Evolutionary conservation across 2,113 vertebrate species (phyloP).

Genomic region (Chloropsis hardwickii): DNA sequence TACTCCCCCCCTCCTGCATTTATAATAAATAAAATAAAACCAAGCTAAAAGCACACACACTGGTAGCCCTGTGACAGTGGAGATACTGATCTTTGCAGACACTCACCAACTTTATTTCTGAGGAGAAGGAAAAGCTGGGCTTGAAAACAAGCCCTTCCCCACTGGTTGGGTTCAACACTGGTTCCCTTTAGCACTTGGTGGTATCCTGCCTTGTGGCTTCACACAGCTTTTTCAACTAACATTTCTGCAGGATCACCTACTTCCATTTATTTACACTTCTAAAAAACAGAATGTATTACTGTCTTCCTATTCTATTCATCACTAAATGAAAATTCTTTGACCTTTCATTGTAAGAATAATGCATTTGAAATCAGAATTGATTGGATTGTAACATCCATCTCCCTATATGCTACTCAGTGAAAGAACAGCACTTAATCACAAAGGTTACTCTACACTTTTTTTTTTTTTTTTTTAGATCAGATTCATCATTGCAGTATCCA

Average conservation of each 20-base stretch:
- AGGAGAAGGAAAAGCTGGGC: background rate
- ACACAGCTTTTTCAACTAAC: background rate
- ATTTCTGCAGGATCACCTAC: background rate
- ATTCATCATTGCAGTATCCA: background rate
- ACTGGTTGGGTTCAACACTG: background rate
- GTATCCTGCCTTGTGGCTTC: background rate
- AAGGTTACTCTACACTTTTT: background rate
- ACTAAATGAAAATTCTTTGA: background rate
- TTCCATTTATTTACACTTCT: background rate
- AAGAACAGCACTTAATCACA: background rate
- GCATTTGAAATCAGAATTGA: background rate
- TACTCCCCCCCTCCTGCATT: background rate
- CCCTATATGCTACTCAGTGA: background rate
- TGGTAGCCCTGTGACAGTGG: background rate
- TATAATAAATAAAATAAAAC: background rate
- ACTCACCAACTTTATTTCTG: background rate
- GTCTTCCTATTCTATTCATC: background rate
- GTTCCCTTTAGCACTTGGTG: background rate
- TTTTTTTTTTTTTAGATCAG: background rate
- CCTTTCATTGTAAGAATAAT: background rate
- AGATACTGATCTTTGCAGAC: background rate
- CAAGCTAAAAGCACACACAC: background rate
- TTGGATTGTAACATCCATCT: background rate
- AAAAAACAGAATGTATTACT: background rate
- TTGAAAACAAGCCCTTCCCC: background rate